Evolutionary conservation across 2,888 invertebrate genomes (phyloP).

Genomic region (Ashinkailepas kermadecensis): DNA sequence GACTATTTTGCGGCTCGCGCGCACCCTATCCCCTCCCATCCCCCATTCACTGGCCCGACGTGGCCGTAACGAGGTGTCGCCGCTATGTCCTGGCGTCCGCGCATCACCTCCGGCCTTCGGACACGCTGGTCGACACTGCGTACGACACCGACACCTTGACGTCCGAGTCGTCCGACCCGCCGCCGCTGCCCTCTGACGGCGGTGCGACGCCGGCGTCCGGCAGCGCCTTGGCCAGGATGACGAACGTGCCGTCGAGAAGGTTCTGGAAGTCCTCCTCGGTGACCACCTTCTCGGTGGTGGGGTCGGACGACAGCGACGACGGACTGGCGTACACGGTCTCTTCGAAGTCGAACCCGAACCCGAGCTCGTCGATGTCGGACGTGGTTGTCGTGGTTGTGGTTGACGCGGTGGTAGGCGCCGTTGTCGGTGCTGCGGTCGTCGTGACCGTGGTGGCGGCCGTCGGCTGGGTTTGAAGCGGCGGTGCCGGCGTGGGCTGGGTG

Average conservation of each 20-base stretch:
- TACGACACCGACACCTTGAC: constrained; percentile 21
- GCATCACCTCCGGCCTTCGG: constrained; percentile 1
- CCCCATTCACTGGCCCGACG: too few species aligned
- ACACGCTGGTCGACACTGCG: constrained; percentile 19
- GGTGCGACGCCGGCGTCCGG: not conserved
- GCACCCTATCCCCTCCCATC: too few species aligned
- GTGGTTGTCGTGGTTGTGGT: not conserved
- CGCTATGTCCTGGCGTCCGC: too few species aligned
- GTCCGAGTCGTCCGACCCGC: not conserved
- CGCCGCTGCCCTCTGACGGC: not conserved
- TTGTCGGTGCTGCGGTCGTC: not conserved
- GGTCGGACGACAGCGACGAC: too few species aligned
- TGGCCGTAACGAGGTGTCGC: too few species aligned
- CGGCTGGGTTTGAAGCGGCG: not conserved
- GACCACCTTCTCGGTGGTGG: not conserved
- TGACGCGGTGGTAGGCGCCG: not conserved
- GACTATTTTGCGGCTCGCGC: too few species aligned
- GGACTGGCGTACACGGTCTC: constrained; percentile 22
- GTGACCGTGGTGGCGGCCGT: not conserved
- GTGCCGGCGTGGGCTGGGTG: not conserved
- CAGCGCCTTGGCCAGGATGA: constrained; percentile 19
- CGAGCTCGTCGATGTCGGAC: not conserved
- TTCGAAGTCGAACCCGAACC: constrained; percentile 14
- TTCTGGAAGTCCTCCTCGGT: constrained; percentile 13
- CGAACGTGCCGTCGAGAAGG: constrained; percentile 19